Conservation (phyloP, 2,797 vertebrate genomes). For the Propithecus deckenii region DNA sequence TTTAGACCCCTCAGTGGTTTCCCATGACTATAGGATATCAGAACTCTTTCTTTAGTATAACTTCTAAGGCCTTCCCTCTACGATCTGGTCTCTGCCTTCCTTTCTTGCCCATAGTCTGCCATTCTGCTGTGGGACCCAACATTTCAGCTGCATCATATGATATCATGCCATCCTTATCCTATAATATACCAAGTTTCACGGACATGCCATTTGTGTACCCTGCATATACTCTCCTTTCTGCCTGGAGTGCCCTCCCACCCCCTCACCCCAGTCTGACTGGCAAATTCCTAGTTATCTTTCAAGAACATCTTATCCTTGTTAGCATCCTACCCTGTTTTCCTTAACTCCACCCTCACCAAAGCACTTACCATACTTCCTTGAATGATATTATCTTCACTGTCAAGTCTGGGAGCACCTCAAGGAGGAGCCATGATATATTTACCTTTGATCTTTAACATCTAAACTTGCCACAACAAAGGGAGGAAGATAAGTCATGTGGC, state of each 20-base stretch:
- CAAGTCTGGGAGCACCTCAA: neutral
- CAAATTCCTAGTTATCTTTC: neutral
- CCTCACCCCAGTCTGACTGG: neutral
- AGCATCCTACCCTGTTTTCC: neutral
- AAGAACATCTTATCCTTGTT: constrained; percentile 43
- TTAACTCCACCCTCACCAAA: neutral
- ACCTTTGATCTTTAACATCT: neutral
- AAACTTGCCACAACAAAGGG: neutral
- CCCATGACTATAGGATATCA: neutral
- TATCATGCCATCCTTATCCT: neutral
- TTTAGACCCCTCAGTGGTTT: neutral
- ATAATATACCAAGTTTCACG: neutral
- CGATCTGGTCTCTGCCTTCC: neutral
- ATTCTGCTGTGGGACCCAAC: neutral
- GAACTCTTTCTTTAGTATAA: neutral
- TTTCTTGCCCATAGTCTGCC: neutral
- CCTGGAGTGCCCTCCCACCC: neutral
- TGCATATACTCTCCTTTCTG: neutral
- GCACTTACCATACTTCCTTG: neutral
- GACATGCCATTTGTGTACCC: neutral
- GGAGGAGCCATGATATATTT: neutral
- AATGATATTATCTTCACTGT: constrained; percentile 3
- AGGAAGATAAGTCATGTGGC: neutral
- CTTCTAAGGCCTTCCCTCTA: neutral
- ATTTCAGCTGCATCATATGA: neutral